Conservation (phyloP, 1,140 invertebrate species). For the Euwallacea fornicatus region DNA sequence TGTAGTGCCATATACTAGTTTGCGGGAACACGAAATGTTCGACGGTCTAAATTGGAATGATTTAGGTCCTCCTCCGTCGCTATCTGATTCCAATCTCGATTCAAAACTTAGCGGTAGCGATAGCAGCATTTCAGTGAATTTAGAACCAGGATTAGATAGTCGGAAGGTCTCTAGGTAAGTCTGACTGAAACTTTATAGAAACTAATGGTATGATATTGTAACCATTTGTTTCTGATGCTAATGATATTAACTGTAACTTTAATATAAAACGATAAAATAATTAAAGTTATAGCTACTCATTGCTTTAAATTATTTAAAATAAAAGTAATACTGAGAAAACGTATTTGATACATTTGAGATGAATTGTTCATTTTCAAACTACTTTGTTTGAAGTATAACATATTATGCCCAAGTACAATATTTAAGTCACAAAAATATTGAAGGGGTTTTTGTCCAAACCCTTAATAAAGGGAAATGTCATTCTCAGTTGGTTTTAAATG, state of each 20-base stretch:
- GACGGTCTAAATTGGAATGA: constrained; percentile 80
- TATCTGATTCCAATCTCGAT: constrained; percentile 26
- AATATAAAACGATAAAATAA: too few species aligned
- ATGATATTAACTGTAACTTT: neutral
- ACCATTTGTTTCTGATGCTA: neutral
- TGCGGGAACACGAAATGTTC: constrained; percentile 87
- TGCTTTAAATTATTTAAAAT: too few species aligned
- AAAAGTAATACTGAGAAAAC: too few species aligned
- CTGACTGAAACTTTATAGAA: neutral
- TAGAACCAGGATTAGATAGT: constrained; percentile 84
- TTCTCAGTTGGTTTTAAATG: too few species aligned
- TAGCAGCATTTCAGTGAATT: constrained; percentile 71
- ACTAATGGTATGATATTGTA: neutral
- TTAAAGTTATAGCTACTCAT: too few species aligned
- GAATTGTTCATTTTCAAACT: neutral
- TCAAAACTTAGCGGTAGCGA: constrained; percentile 37
- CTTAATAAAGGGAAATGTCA: too few species aligned
- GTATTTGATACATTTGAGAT: too few species aligned
- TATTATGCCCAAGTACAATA: too few species aligned
- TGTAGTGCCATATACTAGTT: constrained; percentile 72
- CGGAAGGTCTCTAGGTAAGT: constrained; percentile 52
- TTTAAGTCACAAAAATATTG: too few species aligned
- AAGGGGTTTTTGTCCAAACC: too few species aligned
- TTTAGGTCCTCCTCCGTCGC: constrained; percentile 76
- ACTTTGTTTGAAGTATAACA: neutral